Percentiles rank a stretch among this genome's conserved stretches.
Evolutionary conservation across 2,113 vertebrate genomes (phyloP).

Genomic region (Dasypus novemcinctus): DNA sequence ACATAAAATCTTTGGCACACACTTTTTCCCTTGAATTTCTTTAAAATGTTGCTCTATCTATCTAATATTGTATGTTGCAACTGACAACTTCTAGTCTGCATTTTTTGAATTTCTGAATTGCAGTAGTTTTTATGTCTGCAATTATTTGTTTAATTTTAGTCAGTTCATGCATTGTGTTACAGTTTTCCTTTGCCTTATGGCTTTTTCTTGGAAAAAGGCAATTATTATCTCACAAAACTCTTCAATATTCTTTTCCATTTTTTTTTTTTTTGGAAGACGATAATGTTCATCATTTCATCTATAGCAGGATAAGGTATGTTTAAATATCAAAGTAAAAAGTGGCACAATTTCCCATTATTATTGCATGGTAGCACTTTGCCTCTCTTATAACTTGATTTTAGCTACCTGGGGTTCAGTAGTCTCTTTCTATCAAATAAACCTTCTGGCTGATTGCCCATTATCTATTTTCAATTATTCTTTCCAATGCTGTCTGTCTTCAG

Average conservation of each 20-base stretch:
- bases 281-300: background rate
- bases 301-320: background rate
- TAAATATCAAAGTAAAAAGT: slow-evolving; percentile 26
- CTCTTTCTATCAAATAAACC: slow-evolving; percentile 58
- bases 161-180: background rate
- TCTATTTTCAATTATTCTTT: slow-evolving; percentile 71
- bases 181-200: slow-evolving; percentile 4
- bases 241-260: slow-evolving; percentile 26
- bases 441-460: slow-evolving; percentile 48
- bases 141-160: slow-evolving; percentile 30
- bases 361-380: background rate
- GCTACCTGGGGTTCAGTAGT: slow-evolving; percentile 31
- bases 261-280: background rate
- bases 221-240: background rate
- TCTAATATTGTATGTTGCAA: background rate
- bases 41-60: background rate
- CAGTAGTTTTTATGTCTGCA: background rate
- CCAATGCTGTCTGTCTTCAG: slow-evolving; percentile 27
- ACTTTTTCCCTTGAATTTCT: background rate
- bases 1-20: background rate
- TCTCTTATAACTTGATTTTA: slow-evolving; percentile 52
- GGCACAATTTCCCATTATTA: slow-evolving; percentile 33
- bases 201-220: background rate
- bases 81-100: background rate
- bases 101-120: background rate